Conservation (phyloP, 2,888 invertebrate genomes). For the Chrysolina haemoptera region DNA sequence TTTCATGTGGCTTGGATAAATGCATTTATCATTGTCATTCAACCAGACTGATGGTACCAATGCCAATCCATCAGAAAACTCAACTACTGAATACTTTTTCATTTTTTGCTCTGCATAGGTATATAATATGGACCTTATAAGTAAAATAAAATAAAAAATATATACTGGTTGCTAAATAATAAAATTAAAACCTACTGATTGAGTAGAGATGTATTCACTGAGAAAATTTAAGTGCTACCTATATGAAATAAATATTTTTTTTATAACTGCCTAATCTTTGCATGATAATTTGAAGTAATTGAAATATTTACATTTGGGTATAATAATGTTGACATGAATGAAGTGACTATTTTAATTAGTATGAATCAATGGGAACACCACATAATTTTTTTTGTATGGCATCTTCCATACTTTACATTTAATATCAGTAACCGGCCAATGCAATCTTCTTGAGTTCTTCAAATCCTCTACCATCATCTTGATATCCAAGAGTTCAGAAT, state of each 20-base stretch:
- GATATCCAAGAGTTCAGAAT: background rate
- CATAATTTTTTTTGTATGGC: background rate
- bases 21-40: too few relatives aligned
- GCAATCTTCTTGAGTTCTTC: background rate
- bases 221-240: too few relatives aligned
- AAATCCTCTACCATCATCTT: background rate
- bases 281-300: background rate
- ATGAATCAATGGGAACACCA: conserved; percentile 6
- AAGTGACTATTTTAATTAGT: background rate
- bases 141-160: too few relatives aligned
- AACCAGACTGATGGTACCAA: too few relatives aligned
- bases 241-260: too few relatives aligned
- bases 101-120: background rate
- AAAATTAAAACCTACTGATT: too few relatives aligned
- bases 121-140: too few relatives aligned
- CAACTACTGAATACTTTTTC: conserved; percentile 3
- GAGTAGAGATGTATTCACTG: too few relatives aligned
- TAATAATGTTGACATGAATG: background rate
- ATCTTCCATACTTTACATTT: background rate
- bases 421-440: background rate
- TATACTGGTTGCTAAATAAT: too few relatives aligned
- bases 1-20: background rate
- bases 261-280: background rate
- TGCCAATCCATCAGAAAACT: background rate
- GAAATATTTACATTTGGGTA: too few relatives aligned